Conservation (phyloP, 2,797 vertebrate genomes). For the Spinibarbus caldwelli region DNA sequence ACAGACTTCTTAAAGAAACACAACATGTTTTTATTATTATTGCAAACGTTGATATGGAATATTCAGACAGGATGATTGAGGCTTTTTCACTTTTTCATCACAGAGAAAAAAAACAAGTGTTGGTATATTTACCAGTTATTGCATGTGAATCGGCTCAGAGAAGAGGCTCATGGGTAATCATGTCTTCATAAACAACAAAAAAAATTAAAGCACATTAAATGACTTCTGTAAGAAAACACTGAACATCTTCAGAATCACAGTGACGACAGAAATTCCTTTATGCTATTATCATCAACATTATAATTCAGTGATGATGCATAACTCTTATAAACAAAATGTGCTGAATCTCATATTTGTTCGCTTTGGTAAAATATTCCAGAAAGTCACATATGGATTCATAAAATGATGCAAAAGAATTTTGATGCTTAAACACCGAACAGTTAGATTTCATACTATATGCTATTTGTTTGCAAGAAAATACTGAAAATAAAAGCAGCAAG, state of each 20-base stretch:
- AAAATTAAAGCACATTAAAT: neutral
- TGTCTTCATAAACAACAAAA: neutral
- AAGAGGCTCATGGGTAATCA: constrained; percentile 15
- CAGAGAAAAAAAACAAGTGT: constrained; percentile 33
- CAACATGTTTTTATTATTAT: constrained; percentile 23
- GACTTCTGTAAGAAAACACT: neutral
- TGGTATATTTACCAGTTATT: constrained; percentile 38
- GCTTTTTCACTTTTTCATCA: constrained; percentile 17
- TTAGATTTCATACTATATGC: neutral
- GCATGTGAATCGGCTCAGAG: constrained; percentile 31
- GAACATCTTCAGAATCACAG: neutral
- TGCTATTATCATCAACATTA: neutral
- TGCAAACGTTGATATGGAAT: constrained; percentile 14
- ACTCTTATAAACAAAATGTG: neutral
- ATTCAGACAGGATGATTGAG: constrained; percentile 9
- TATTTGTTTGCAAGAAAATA: neutral
- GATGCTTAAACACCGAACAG: neutral
- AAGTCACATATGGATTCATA: neutral
- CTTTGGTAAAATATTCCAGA: constrained; percentile 37
- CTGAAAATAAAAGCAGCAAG: neutral
- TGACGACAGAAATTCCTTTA: neutral
- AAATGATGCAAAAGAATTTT: neutral
- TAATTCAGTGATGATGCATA: neutral
- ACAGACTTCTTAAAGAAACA: constrained; percentile 7
- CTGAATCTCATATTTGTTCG: neutral